Conservation (phyloP, 2,113 vertebrate genomes). For the Anthoscopus minutus region DNA sequence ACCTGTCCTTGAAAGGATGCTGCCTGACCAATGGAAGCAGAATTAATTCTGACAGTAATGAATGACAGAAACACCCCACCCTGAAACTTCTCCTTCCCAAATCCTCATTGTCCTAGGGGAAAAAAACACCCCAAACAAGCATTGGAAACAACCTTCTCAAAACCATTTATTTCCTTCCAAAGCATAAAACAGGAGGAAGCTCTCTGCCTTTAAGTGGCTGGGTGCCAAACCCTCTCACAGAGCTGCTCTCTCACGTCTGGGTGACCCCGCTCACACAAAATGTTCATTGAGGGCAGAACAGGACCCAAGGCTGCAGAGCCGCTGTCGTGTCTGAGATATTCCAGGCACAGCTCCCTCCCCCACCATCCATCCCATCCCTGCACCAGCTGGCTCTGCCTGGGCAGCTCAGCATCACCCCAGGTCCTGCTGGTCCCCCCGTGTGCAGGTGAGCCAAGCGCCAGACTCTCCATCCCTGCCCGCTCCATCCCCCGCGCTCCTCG, state of each 20-base stretch:
- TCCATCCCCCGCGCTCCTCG: accelerated
- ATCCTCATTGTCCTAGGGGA: background rate
- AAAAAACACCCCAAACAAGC: background rate
- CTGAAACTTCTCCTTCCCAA: background rate
- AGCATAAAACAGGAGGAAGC: background rate
- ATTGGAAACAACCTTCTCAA: background rate
- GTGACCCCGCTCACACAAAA: constrained; percentile 9
- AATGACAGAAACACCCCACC: background rate
- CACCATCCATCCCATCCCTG: background rate
- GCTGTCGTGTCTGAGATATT: constrained; percentile 47
- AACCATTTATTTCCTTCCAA: background rate
- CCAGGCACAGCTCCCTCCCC: background rate
- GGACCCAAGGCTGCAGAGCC: background rate
- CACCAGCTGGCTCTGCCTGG: background rate
- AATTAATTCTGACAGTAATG: background rate
- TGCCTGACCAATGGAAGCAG: background rate
- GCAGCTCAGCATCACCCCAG: background rate
- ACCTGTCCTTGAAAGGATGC: constrained; percentile 1
- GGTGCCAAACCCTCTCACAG: background rate
- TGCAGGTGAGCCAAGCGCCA: background rate
- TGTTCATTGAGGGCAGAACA: constrained; percentile 4
- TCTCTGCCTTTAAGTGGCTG: background rate
- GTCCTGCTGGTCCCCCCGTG: background rate
- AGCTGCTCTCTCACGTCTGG: background rate
- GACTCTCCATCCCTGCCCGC: background rate